Evolutionary conservation across 2,888 invertebrate species (phyloP).

Genomic region (Drosophila yooni): DNA sequence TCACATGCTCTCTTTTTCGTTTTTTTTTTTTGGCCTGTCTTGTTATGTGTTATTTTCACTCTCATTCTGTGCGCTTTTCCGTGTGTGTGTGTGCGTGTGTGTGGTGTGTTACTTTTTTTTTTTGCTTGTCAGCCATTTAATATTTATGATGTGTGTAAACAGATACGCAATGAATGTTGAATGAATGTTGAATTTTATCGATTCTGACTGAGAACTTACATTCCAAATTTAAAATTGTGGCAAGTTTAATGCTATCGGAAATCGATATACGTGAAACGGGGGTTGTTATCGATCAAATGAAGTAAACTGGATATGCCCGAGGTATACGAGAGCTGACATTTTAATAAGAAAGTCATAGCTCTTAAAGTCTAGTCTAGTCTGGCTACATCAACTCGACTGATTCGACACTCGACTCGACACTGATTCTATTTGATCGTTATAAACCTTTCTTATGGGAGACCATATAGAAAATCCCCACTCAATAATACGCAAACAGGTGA

Average conservation of each 20-base stretch:
- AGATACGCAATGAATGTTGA: slow-evolving; percentile 78
- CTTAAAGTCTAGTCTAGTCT: not conserved
- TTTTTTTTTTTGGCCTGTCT: slow-evolving; percentile 36
- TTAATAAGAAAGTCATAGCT: not conserved
- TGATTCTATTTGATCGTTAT: no score
- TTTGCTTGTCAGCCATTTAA: slow-evolving; percentile 66
- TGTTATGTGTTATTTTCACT: slow-evolving; percentile 42
- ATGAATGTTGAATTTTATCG: slow-evolving; percentile 73
- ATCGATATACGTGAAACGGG: not conserved
- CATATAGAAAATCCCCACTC: not conserved
- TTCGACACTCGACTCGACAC: no score
- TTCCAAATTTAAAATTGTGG: not conserved
- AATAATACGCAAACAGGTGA: not conserved
- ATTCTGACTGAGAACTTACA: slow-evolving; percentile 43
- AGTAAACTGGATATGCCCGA: not conserved
- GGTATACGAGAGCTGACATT: not conserved
- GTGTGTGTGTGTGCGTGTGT: slow-evolving; percentile 18
- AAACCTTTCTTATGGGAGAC: no score
- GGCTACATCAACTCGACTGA: not conserved
- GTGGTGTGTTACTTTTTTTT: slow-evolving; percentile 33
- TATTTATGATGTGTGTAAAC: slow-evolving; percentile 78
- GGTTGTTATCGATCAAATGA: not conserved
- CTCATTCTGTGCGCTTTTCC: slow-evolving; percentile 28
- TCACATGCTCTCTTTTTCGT: slow-evolving; percentile 7
- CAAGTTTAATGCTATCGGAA: not conserved